A percentile compares a stretch with the other conserved stretches of the same genome.
Conservation (phyloP, 2,888 invertebrate genomes). For the Dexiosoma caninum region DNA sequence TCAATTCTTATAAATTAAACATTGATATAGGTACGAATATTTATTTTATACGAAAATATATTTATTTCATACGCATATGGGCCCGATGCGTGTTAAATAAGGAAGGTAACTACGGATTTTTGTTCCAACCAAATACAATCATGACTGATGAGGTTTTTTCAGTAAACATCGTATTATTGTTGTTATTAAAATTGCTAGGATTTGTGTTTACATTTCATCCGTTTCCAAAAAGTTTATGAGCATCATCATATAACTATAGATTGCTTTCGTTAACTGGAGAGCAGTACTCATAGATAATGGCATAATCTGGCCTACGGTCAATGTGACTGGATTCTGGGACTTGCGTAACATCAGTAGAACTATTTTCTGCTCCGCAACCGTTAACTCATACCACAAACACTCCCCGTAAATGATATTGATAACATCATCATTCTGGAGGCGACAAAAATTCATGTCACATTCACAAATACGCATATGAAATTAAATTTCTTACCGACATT, state of each 20-base stretch:
- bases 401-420: constrained; percentile 21
- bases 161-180: no score
- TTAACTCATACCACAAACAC: constrained; percentile 67
- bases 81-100: no score
- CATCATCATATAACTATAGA: constrained; percentile 64
- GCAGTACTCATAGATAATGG: constrained; percentile 66
- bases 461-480: neutral
- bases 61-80: no score
- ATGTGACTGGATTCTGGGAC: constrained; percentile 60
- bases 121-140: no score
- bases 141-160: no score
- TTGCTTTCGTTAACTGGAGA: constrained; percentile 66
- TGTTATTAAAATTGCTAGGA: no score
- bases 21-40: no score
- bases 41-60: no score
- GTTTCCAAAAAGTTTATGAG: constrained; percentile 49
- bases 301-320: constrained; percentile 64
- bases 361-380: constrained; percentile 63
- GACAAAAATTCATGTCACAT: no score
- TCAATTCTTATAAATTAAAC: no score
- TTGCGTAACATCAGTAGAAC: constrained; percentile 67
- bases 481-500: constrained; percentile 65
- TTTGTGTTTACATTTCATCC: neutral
- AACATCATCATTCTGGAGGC: constrained; percentile 37
- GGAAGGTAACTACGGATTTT: no score